Evolutionary conservation across 2,797 vertebrate genomes (phyloP).

Genomic region (Danio tinwini): DNA sequence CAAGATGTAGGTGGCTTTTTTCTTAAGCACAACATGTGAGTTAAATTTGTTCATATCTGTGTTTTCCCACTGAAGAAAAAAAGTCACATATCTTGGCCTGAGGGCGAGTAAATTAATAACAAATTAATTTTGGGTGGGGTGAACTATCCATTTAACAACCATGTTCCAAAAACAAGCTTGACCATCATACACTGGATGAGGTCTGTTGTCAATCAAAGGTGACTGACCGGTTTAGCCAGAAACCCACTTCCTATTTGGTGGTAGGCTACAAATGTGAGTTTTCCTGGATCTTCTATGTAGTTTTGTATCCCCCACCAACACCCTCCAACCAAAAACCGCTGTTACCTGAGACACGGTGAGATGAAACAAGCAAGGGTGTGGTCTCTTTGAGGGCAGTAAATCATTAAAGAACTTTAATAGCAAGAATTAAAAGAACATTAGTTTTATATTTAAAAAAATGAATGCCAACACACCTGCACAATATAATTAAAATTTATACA

Average conservation of each 20-base stretch:
- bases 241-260: neutral
- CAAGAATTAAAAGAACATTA: neutral
- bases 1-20: too few relatives aligned
- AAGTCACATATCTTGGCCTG: too few relatives aligned
- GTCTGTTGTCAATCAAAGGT: neutral
- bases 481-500: neutral
- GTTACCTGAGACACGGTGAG: constrained; percentile 42
- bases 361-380: constrained; percentile 44
- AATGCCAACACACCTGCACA: neutral
- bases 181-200: neutral
- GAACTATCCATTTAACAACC: too few relatives aligned
- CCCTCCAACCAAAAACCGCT: neutral
- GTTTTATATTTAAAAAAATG: neutral
- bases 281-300: neutral
- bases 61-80: too few relatives aligned
- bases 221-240: neutral
- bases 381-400: constrained; percentile 28
- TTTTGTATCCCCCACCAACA: neutral
- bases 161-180: neutral
- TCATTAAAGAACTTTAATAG: neutral
- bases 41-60: too few relatives aligned
- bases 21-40: too few relatives aligned
- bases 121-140: too few relatives aligned
- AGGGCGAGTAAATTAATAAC: too few relatives aligned
- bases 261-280: neutral